These are phyloP conservation scores for Rhipidura dahli DNA, from an alignment of 2,113 vertebrate genomes.

Conservation along the genomic window DNA sequence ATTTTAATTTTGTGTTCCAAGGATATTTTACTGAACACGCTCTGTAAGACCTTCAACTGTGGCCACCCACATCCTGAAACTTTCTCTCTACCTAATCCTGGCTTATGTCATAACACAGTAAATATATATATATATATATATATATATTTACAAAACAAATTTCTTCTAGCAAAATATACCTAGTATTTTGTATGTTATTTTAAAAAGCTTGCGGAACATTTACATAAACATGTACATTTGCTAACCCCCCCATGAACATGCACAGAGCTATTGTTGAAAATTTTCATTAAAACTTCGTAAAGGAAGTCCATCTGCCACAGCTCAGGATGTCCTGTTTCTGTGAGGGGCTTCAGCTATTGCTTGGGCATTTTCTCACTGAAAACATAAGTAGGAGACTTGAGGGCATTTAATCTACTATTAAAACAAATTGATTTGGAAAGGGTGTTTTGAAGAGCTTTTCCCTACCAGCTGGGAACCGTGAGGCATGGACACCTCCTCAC, in stretches of 20 bases:
- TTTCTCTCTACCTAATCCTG: neutral
- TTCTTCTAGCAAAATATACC: neutral
- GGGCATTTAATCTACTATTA: neutral
- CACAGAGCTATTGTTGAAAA: slow-evolving; percentile 16
- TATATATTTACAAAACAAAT: neutral
- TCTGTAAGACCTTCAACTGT: slow-evolving; percentile 12
- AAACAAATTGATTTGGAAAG: neutral
- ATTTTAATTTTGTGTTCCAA: slow-evolving; percentile 36
- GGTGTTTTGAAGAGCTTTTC: neutral
- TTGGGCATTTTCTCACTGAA: slow-evolving; percentile 18
- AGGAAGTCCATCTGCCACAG: slow-evolving; percentile 45
- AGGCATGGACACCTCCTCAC: neutral
- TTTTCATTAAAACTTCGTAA: neutral
- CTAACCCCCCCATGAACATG: neutral
- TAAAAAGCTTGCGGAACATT: neutral
- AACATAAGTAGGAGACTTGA: neutral
- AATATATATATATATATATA: neutral
- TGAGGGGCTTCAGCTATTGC: neutral
- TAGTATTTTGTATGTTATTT: neutral
- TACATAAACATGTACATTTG: neutral
- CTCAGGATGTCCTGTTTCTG: slow-evolving; percentile 64
- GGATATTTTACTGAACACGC: slow-evolving; percentile 2
- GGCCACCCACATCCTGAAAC: slow-evolving; percentile 20
- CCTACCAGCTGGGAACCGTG: neutral
- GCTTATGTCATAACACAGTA: neutral